Evolutionary conservation across 2,888 invertebrate species (phyloP), one percentile per base, ranked within the genome.

Genomic region (Lordiphosa andalusiaca): DNA sequence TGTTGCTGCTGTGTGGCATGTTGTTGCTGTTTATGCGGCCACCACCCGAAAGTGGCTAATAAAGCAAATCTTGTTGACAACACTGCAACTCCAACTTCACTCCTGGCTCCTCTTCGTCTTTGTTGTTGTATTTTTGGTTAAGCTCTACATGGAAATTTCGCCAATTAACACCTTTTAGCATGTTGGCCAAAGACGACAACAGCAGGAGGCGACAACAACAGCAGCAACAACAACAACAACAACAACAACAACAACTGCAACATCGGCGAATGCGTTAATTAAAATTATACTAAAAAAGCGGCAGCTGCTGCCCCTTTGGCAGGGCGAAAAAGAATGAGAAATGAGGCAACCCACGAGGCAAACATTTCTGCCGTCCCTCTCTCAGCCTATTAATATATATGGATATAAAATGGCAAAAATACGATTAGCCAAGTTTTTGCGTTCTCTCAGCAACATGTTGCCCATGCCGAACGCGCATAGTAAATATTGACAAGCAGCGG

Each of bases 1-100:
- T 44, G 44, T 44, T 44, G 42, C 13, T 67, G 73, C 73, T 60
- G 73, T 78, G 80, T 72, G 69, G 73, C 69, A 68, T 71, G 46
- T 30, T 30, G 30, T 30, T 30, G 30, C 30, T 52, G 69, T 69
- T 75, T 83, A 83, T 83, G 84, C 53, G 63, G 84, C 78, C 80
- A 61, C 87, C 87, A 87, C 87, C 88, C 87, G 84, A 88, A 87
- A 88, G 84, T 86, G 78, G 84, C 87, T 87, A 88, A 88, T 88
- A 88, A 87, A 88, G 87, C 88, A 88, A 87, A 88, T 85, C 88
- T 84, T 88, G 86, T 86, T 88, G 87, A 88, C 87, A 87, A 86
- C 77, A 70, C 58, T 47, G 38, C 73, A 63, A n/a, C n/a, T n/a
- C 44, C 61, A 61, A 42, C 52, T 37, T 36, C 51, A 50, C 19